These are phyloP conservation scores for Solen grandis DNA, from an alignment of 1,140 invertebrate species.

Conservation along the genomic window DNA sequence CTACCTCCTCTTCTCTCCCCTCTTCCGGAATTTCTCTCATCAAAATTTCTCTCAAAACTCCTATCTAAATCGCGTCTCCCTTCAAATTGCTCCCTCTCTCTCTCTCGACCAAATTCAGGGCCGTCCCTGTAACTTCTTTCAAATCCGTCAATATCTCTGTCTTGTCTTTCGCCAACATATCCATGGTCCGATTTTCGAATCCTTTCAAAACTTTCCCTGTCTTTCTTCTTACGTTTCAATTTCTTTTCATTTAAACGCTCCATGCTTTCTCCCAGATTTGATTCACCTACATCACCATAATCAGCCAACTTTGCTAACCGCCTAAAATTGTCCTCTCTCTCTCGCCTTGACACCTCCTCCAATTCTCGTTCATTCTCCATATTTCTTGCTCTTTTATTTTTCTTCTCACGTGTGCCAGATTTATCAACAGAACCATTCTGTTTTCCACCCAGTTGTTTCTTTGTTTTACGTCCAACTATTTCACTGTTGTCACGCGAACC, in stretches of 20 bases:
- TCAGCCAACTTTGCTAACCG: constrained; percentile 48
- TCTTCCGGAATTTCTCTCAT: not conserved
- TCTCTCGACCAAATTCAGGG: too few relatives aligned
- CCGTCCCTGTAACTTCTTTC: constrained; percentile 3
- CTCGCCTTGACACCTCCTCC: constrained; percentile 6
- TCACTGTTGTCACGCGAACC: constrained; percentile 8
- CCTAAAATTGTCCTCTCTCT: constrained; percentile 39
- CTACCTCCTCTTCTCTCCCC: not conserved
- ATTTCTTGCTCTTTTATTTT: constrained; percentile 10
- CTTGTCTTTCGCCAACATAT: constrained; percentile 23
- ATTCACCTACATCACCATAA: constrained; percentile 48
- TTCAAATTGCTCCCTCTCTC: constrained; percentile 12
- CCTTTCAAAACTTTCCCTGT: constrained; percentile 29
- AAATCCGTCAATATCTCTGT: constrained; percentile 4
- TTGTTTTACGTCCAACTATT: constrained; percentile 14
- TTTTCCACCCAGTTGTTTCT: not conserved
- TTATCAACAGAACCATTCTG: not conserved
- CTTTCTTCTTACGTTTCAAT: constrained; percentile 27
- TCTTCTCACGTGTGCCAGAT: not conserved
- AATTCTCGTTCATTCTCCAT: constrained; percentile 13
- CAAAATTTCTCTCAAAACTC: constrained; percentile 11
- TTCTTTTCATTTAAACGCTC: constrained; percentile 10
- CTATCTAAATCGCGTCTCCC: constrained; percentile 14
- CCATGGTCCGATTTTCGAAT: constrained; percentile 14
- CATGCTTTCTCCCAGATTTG: not conserved